Evolutionary conservation across 1,140 invertebrate genomes (phyloP).

Genomic region (Drosophila azteca): DNA sequence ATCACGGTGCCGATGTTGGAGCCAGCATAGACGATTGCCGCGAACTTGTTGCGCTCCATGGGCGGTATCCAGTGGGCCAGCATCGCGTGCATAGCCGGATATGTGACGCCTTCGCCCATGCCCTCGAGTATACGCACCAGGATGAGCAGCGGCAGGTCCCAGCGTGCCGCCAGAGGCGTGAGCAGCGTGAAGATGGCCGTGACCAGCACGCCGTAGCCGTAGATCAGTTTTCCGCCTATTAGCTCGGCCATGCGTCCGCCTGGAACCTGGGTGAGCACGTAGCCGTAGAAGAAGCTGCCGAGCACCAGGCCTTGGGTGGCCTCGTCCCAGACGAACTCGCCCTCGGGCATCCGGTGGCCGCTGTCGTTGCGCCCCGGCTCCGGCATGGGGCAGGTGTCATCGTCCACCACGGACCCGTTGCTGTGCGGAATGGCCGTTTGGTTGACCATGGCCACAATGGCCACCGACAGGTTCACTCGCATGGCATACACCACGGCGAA

Average conservation of each 20-base stretch:
- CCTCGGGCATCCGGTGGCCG: constrained; percentile 84
- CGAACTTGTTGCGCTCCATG: constrained; percentile 91
- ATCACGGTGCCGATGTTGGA: constrained; percentile 89
- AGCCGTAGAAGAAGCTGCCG: constrained; percentile 94
- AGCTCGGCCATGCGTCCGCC: constrained; percentile 92
- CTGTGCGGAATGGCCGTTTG: constrained; percentile 87
- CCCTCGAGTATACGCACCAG: constrained; percentile 92
- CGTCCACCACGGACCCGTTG: constrained; percentile 84
- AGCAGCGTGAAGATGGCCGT: constrained; percentile 91
- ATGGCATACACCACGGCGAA: constrained; percentile 95
- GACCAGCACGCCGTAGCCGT: constrained; percentile 90
- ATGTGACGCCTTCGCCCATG: constrained; percentile 93
- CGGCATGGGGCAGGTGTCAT: constrained; percentile 87
- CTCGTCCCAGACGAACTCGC: constrained; percentile 92
- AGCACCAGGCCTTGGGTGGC: constrained; percentile 91
- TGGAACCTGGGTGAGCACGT: constrained; percentile 93
- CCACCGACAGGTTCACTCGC: constrained; percentile 96
- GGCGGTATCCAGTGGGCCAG: constrained; percentile 92
- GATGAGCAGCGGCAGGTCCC: constrained; percentile 89
- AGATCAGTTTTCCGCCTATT: constrained; percentile 91
- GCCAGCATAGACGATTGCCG: constrained; percentile 91
- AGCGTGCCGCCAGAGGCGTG: constrained; percentile 89
- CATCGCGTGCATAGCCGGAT: constrained; percentile 93
- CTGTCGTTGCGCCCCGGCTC: constrained; percentile 84
- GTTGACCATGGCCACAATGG: constrained; percentile 97